Conservation (phyloP, 2,888 invertebrate species). For the Odontothrips loti region DNA sequence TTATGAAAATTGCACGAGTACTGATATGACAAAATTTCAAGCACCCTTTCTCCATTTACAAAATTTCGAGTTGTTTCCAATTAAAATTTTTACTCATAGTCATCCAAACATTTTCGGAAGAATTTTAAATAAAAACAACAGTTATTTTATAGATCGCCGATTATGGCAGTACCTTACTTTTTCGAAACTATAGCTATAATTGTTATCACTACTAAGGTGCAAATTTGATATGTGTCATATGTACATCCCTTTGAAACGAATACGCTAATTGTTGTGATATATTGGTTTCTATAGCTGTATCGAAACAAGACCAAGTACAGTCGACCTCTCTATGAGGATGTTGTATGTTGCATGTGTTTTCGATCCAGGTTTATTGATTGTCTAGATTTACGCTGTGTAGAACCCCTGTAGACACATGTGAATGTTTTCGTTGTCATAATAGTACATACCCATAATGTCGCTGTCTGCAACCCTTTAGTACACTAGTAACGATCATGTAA, state of each 20-base stretch:
- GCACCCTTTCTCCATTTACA: not conserved
- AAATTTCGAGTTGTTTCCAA: not conserved
- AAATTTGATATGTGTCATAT: not conserved
- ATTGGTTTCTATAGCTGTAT: constrained; percentile 9
- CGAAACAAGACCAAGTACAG: constrained; percentile 15
- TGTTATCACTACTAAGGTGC: not conserved
- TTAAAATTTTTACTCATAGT: not conserved
- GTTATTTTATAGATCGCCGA: too few relatives aligned
- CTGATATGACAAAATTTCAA: not conserved
- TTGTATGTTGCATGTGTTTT: constrained; percentile 5
- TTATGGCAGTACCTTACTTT: too few relatives aligned
- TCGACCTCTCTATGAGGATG: not conserved
- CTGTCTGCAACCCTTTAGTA: too few relatives aligned
- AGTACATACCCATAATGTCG: too few relatives aligned
- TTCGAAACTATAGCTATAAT: too few relatives aligned
- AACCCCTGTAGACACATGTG: not conserved
- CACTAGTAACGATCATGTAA: too few relatives aligned
- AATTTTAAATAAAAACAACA: not conserved
- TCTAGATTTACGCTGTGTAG: not conserved
- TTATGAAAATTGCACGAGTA: constrained; percentile 16
- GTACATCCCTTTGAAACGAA: constrained; percentile 13
- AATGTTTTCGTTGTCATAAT: not conserved
- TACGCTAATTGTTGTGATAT: constrained; percentile 20
- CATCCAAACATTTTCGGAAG: not conserved
- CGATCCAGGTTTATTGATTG: not conserved